A percentile compares a stretch with the other conserved stretches of the same genome.
phyloP scores from a whole-genome alignment of 2,113 vertebrate species.

The Apistogramma diplotaenia region DNA sequence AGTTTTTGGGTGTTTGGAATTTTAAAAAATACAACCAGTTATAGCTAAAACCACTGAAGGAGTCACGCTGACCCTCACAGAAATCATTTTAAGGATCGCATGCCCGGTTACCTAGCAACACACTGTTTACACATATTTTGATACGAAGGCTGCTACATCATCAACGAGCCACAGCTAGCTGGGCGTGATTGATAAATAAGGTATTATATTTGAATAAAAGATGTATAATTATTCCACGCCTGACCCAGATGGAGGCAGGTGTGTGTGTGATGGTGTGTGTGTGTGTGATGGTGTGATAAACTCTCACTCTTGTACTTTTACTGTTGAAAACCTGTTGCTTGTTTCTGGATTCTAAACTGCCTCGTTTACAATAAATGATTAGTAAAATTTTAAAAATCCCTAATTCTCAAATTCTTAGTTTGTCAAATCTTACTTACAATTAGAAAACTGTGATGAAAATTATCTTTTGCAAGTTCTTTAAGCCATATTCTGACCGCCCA shows the following conservation, averaged over 20 bases:
- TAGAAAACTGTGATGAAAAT: neutral
- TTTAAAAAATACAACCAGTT: neutral
- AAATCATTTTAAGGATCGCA: neutral
- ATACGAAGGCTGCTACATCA: neutral
- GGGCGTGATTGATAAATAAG: neutral
- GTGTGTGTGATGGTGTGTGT: no score
- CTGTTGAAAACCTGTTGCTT: neutral
- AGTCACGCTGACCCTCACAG: neutral
- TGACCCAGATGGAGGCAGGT: neutral
- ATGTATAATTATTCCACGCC: neutral
- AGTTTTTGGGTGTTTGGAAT: neutral
- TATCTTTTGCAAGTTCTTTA: neutral
- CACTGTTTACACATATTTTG: neutral
- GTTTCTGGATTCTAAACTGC: neutral
- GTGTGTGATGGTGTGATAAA: neutral
- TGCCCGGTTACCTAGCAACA: neutral
- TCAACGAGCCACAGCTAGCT: neutral
- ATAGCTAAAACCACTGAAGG: neutral
- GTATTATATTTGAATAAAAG: neutral
- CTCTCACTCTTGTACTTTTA: neutral
- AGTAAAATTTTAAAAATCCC: neutral
- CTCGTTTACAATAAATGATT: no score
- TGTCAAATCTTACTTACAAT: neutral
- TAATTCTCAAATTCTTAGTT: neutral
- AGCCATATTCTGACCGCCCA: neutral